Evolutionary conservation across 2,888 invertebrate species (phyloP), one percentile per base, ranked within the genome.

Genomic region (Cerastis leucographa): DNA sequence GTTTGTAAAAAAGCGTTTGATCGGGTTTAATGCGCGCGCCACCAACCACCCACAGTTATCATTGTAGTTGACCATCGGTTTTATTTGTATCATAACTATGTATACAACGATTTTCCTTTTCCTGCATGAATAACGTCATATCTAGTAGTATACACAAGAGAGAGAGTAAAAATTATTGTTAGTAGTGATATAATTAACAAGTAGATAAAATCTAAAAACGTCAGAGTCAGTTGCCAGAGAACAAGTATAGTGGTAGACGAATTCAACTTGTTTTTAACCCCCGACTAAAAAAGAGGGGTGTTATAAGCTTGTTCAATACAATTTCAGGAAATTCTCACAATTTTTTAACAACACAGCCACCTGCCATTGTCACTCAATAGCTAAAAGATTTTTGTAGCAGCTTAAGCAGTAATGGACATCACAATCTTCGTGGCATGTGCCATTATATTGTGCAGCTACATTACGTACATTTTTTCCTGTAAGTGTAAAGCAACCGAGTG

Each of bases 381-480:
- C 17, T 29, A 8, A 29, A 8, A 59, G 7, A 29, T 8, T 56
- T 8, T 59, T 25, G 29, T 59, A 59, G 17, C 25, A 56, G 14
- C 25, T 25, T 2, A 61, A 70, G 12, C 61, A 62, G 25, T 22
- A 62, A 54, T 62, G 44, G 11, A 14, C 25, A 62, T 14, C 29
- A n/a, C 64, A 42, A 17, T 12, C 14, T 5, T 1, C 8, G 40
- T 7, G 29, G 19, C 19, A 17, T 62, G 44, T 12, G n/a, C 40
- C n/a, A 54, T 64, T 78, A 29, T 64, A 54, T 71, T 64, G 46
- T 64, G 40, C 12, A 40, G 54, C 0, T 9, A 17, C 7, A 67
- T 35, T 4, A 51, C 11, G n/a, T 4, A n/a, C 25, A 8, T 62
- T 74, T 85, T 69, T 85, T 81, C 22, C 44, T 44, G 62, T 17